Evolutionary conservation across 2,113 vertebrate species (phyloP).

Genomic region (Jacana jacana): DNA sequence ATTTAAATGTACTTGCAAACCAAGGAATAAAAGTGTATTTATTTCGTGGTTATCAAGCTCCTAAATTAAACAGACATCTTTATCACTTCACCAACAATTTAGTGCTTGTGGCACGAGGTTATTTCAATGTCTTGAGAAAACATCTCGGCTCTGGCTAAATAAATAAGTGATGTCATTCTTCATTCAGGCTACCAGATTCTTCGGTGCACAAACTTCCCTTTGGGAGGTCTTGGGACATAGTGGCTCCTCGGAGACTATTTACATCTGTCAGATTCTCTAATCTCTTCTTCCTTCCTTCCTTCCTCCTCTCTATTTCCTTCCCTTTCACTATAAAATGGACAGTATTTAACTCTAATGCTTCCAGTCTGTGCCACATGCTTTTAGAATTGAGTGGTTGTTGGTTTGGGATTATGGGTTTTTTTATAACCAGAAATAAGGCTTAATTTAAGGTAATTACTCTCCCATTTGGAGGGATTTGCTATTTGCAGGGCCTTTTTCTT

Average conservation of each 20-base stretch:
- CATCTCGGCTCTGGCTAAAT: slow-evolving; percentile 66
- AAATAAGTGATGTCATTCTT: slow-evolving; percentile 77
- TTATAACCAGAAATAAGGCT: slow-evolving; percentile 75
- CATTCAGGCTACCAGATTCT: slow-evolving; percentile 72
- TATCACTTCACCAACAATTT: slow-evolving; percentile 61
- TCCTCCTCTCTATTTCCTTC: slow-evolving; percentile 70
- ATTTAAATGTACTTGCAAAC: slow-evolving; percentile 9
- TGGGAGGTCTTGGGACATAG: slow-evolving; percentile 70
- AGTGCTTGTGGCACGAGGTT: slow-evolving; percentile 64
- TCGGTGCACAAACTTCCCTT: slow-evolving; percentile 55
- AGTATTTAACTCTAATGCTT: slow-evolving; percentile 40
- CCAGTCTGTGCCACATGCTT: slow-evolving; percentile 31
- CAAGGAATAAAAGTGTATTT: slow-evolving; percentile 34
- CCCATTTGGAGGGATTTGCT: slow-evolving; percentile 50
- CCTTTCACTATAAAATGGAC: slow-evolving; percentile 37
- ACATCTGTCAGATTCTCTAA: slow-evolving; percentile 71
- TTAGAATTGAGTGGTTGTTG: slow-evolving; percentile 27
- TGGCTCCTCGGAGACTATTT: slow-evolving; percentile 79
- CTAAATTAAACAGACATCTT: slow-evolving; percentile 65
- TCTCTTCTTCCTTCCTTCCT: slow-evolving; percentile 75
- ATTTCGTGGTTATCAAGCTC: slow-evolving; percentile 31
- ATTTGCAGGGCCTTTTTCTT: slow-evolving; percentile 68
- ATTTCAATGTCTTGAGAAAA: slow-evolving; percentile 74
- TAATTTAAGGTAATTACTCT: slow-evolving; percentile 78
- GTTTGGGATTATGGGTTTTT: neutral